Percentiles rank a stretch among this genome's conserved stretches.
These are phyloP conservation scores for Apostichopus californicus DNA, from an alignment of 35 echinoderm and acorn worm genomes.

Conservation along the genomic window DNA sequence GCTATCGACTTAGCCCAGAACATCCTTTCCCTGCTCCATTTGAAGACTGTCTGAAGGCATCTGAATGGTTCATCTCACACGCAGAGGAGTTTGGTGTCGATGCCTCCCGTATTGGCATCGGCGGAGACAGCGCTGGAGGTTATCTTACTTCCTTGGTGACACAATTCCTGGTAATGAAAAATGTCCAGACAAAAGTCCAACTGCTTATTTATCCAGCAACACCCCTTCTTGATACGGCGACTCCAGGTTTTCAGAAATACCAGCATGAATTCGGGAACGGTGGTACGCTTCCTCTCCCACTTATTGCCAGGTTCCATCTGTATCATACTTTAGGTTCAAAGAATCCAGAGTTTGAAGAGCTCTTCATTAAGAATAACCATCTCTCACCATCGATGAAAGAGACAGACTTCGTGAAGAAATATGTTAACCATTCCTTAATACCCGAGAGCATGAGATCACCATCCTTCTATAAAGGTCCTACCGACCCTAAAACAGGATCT, in stretches of 20 bases:
- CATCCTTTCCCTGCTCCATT: constrained; percentile 59
- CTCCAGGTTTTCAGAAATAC: constrained; percentile 71
- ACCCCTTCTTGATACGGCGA: constrained; percentile 23
- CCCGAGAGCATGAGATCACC: neutral
- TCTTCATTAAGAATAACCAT: neutral
- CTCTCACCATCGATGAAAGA: neutral
- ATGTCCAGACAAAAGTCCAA: constrained; percentile 42
- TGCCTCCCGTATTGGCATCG: constrained; percentile 65
- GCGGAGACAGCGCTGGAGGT: constrained; percentile 91
- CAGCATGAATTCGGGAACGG: constrained; percentile 32
- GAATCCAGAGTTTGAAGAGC: constrained; percentile 20
- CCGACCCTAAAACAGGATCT: constrained; percentile 13
- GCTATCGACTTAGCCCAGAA: constrained; percentile 78
- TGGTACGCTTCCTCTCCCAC: constrained; percentile 24
- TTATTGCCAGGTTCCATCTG: neutral
- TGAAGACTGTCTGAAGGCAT: constrained; percentile 68
- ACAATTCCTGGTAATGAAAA: constrained; percentile 63
- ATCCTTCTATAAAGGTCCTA: neutral
- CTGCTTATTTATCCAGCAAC: constrained; percentile 45
- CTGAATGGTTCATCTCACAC: constrained; percentile 78
- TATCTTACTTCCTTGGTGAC: constrained; percentile 63
- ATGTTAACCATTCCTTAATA: neutral
- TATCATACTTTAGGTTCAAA: neutral
- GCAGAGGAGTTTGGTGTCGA: constrained; percentile 75
- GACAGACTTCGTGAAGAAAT: neutral